Base-by-base conservation (phyloP, 2,113 vertebrate species). In the Seriola aureovittata region DNA sequence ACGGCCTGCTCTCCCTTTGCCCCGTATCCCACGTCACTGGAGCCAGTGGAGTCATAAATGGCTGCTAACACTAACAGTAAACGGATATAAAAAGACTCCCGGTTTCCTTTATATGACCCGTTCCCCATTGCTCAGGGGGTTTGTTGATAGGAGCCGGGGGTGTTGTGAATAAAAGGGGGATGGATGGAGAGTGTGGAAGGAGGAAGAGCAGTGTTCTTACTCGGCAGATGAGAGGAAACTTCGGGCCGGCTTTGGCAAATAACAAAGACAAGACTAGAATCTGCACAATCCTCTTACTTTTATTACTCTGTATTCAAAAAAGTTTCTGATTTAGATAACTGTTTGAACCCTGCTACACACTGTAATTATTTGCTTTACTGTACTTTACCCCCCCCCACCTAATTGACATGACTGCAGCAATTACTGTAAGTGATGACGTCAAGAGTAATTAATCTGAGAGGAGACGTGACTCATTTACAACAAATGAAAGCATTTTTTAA, bases 31-130 rank as follows among this genome's bases (percentile, higher is more conserved):
- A 81, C 89, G 89, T 93, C 92, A 90, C 92, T 92, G 94, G 94
- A 94, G 94, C 93, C 94, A 89, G 93, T 54, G 81, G 84, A 90
- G 88, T 90, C 91, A 85, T 95, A 95, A 95, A 95, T 87, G 88
- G 84, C 91, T 87, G 90, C 93, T 86, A 94, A 94, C 93, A 93
- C 88, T 71, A 92, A 94, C 93, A 92, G 91, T 93, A 93, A 95
- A 95, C 82, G 84, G 81, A 92, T 93, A 93, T 93, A 94, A 94
- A 95, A 93, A 90, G 88, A 91, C 89, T 91, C 86, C 90, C 67
- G 62, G 84, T 88, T 88, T 93, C 91, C 88, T 94, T 93, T 92
- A 92, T 94, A 89, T 85, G 86, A 90, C 86, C 89, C 81, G 17
- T 75, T 92, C 86, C 63, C 81, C 66, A 74, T 86, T 80, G 79